Conservation (phyloP, 2,113 vertebrate genomes). For the Nasalis larvatus region DNA sequence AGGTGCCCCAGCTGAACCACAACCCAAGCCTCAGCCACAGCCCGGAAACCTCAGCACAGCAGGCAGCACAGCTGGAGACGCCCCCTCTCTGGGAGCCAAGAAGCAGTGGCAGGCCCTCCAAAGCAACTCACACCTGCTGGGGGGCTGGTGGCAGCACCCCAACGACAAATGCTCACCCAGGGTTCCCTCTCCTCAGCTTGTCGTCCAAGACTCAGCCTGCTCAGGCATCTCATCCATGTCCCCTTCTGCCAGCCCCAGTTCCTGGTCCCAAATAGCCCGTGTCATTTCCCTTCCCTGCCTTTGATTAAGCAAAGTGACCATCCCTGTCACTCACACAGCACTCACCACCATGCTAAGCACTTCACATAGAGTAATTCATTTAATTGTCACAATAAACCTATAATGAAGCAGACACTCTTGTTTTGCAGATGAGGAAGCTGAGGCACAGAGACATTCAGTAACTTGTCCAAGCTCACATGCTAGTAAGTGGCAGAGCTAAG, state of each 20-base stretch:
- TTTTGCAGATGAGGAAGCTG: not conserved
- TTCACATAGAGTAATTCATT: rapidly evolving
- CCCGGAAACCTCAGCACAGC: not conserved
- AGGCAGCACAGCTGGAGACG: not conserved
- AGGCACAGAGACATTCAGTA: not conserved
- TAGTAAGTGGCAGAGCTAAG: not conserved
- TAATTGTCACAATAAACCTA: not conserved
- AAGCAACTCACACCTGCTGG: not conserved
- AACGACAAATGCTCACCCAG: not conserved
- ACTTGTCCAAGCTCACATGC: not conserved
- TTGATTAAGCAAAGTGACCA: not conserved
- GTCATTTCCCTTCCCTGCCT: not conserved
- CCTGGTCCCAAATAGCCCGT: not conserved
- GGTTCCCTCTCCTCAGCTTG: no score
- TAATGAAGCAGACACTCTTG: not conserved
- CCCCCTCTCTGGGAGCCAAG: not conserved
- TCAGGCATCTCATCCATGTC: not conserved
- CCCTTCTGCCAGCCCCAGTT: not conserved
- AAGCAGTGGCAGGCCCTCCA: not conserved
- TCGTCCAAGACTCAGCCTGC: not conserved
- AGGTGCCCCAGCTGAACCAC: not conserved
- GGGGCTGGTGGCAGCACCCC: not conserved
- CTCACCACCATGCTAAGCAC: no score
- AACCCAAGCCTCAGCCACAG: not conserved
- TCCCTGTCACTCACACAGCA: not conserved